These are phyloP conservation scores for Pteruthius melanotis DNA, from an alignment of 2,113 vertebrate genomes.

Conservation along the genomic window DNA sequence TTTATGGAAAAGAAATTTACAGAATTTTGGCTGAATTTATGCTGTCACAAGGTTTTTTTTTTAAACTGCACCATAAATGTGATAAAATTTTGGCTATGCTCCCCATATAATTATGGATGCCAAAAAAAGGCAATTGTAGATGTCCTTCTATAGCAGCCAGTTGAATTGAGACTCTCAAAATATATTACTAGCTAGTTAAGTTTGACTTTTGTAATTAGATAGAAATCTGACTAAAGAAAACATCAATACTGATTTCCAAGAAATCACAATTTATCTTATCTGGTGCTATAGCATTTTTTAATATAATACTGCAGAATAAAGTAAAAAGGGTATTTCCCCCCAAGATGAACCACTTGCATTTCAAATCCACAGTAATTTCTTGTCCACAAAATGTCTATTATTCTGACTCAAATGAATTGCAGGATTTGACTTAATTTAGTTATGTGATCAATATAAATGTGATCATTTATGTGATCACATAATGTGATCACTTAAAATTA, in stretches of 20 bases:
- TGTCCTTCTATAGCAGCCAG: not conserved
- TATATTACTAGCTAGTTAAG: not conserved
- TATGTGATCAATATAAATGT: not conserved
- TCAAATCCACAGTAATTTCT: not conserved
- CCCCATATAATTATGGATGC: not conserved
- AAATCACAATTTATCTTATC: not conserved
- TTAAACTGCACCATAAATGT: accelerated
- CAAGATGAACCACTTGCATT: not conserved
- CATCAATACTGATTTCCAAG: not conserved
- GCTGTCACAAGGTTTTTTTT: not conserved
- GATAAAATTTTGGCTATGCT: not conserved
- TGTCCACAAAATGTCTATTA: not conserved
- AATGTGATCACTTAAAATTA: not conserved
- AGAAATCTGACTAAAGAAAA: not conserved
- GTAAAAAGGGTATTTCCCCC: not conserved
- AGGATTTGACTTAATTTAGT: not conserved
- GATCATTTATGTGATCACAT: no score
- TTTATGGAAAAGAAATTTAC: not conserved
- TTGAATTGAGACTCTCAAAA: not conserved
- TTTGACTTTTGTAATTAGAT: not conserved
- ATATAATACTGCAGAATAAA: not conserved
- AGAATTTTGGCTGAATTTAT: not conserved
- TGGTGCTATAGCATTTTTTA: not conserved
- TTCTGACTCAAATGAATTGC: not conserved
- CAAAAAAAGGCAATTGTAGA: not conserved